Evolutionary conservation across 2,113 vertebrate species (phyloP), one percentile per base, ranked within the genome.

Genomic region (Aix galericulata): DNA sequence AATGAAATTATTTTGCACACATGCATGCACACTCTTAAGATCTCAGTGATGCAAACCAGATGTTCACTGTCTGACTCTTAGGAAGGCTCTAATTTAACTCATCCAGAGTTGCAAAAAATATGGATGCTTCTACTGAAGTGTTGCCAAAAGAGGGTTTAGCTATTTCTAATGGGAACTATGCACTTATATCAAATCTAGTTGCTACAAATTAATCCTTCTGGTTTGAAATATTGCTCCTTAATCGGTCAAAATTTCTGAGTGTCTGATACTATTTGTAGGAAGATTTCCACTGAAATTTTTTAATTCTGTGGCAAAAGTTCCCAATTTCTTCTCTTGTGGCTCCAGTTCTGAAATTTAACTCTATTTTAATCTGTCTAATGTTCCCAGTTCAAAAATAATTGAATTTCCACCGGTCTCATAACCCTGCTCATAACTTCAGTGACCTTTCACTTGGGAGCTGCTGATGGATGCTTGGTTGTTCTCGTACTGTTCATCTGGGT

Each of bases 21-120:
- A 94, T 72, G 73, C 69, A 90, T 91, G 75, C 73, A 95, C 36
- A 89, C 64, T 67, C 64, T 93, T 94, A 22, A 83, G 48, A 92
- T 90, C 92, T 88, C 66, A 42, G 64, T 90, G 93, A 95, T 94
- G 56, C 20, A 71, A 96, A 94, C 85, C 94, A 95, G 91, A 95
- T 96, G 95, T 84, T 86, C 64, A 36, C 64, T 86, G 79, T 91
- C 94, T 95, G 90, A 90, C 68, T 90, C 73, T 32, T 90, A 86
- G 34, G 38, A 85, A 93, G 34, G 53, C 27, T 71, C 50, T 63
- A 52, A 86, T 80, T 88, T 91, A 91, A 81, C 72, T 91, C 46
- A 55, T 68, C 85, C 26, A 56, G 40, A 52, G 10, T 77, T 71
- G 32, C 27, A 90, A 60, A 88, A 91, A 86, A 68, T 71, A 75